Base-by-base conservation (phyloP, 2,113 vertebrate genomes). In the Ophthalmolycus amberensis region DNA sequence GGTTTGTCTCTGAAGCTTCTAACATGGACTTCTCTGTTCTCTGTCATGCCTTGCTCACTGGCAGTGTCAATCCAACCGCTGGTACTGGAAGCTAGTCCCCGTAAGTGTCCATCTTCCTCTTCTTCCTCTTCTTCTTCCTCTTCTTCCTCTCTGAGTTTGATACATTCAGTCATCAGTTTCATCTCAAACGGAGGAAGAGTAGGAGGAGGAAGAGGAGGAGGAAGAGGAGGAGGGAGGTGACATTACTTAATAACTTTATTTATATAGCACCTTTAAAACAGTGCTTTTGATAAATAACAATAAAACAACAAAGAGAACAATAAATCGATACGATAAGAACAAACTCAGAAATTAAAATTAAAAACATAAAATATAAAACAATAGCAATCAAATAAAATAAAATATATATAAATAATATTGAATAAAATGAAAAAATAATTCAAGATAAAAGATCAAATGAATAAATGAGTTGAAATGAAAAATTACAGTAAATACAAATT, bases 51-150 rank as follows among this genome's bases (percentile, higher is more conserved):
- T 79, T 63, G 71, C 89, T 83, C 81, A 77, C 80, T 86, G 78
- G 75, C 92, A 95, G 93, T 92, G 85, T 89, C 90, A 92, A n/a
- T 91, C 91, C 85, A 94, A 63, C 80, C 95, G 95, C 18, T 95
- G 95, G 95, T 95, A 95, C 88, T 95, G 95, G 95, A 95, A 95
- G 70, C 94, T 95, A 83, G 95, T 95, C 89, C 95, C 95, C 18
- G 95, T 95, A 92, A 95, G 95, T 94, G 84, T 75, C 11, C 44
- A 34, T 64, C 78, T 83, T 46, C 64, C 78, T 14, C 72, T 3
- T 73, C 64, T 83, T 46, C 66, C 77, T 14, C 72, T 3, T 14
- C 72, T 3, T 73, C 64, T 83, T 46, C 66, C 77, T 14, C 72
- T 3, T 79, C 66, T 64, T 18, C 58, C 7, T 73, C 73, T 68